Percentiles rank a stretch among this genome's conserved stretches.
These are phyloP conservation scores for Uropetala carovei DNA, from an alignment of 2,888 invertebrate genomes.

Conservation along the genomic window DNA sequence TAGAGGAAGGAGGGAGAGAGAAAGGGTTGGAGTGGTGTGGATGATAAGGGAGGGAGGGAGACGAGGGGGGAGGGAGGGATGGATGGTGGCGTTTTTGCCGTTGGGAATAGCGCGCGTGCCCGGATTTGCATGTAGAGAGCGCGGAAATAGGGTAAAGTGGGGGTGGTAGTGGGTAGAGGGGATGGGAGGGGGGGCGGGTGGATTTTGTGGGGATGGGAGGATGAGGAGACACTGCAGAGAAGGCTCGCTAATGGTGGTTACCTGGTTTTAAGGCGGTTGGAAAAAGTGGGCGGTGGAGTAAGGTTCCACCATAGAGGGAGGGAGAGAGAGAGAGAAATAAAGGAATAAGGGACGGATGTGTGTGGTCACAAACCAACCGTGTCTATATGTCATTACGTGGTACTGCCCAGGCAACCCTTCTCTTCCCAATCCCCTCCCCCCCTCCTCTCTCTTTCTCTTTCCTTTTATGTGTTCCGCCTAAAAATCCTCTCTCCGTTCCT, in stretches of 20 bases:
- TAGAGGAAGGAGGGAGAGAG: not conserved
- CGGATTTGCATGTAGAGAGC: slow-evolving; percentile 29
- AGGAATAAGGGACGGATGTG: slow-evolving; percentile 1
- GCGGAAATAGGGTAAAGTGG: not conserved
- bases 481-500: not conserved
- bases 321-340: not conserved
- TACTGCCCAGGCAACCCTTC: not conserved
- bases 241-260: slow-evolving; percentile 5
- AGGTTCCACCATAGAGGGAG: not conserved
- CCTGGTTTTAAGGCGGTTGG: not conserved
- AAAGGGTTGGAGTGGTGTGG: not conserved
- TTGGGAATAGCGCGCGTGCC: slow-evolving; percentile 36
- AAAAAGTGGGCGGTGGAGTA: not conserved
- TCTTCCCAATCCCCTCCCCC: not conserved
- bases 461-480: not conserved
- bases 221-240: slow-evolving; percentile 21
- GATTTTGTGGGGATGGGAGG: not conserved
- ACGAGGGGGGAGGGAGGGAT: not conserved
- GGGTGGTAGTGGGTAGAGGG: not conserved
- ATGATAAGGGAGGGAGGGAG: not conserved
- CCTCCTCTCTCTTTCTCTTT: not conserved
- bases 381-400: slow-evolving; percentile 42
- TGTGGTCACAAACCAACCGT: slow-evolving; percentile 41
- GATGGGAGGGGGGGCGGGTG: not conserved
- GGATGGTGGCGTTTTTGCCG: slow-evolving; percentile 19